Evolutionary conservation across 2,113 vertebrate genomes (phyloP).

Genomic region (Buteo buteo): DNA sequence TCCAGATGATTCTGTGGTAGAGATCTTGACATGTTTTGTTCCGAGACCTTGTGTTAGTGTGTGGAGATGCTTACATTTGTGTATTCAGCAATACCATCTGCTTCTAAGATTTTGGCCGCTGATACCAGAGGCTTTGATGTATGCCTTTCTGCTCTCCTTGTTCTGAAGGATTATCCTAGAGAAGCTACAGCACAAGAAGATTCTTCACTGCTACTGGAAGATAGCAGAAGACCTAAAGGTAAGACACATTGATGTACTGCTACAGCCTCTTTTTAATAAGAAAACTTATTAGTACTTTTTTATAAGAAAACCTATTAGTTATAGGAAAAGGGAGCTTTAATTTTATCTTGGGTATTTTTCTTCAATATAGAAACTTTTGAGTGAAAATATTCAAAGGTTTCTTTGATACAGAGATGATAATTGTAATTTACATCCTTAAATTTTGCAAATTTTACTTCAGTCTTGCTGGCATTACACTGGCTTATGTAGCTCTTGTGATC

Average conservation of each 20-base stretch:
- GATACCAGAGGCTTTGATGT: not conserved
- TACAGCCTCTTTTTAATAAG: not conserved
- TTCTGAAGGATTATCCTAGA: conserved; percentile 39
- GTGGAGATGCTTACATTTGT: not conserved
- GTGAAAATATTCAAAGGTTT: not conserved
- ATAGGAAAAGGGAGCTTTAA: not conserved
- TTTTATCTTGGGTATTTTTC: not conserved
- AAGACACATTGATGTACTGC: not conserved
- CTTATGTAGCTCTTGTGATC: not conserved
- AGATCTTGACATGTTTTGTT: not conserved
- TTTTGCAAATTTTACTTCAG: not conserved
- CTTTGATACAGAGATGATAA: not conserved
- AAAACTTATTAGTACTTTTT: not conserved
- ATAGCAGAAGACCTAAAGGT: conserved; percentile 62
- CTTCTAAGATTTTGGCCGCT: not conserved
- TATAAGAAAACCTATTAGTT: not conserved
- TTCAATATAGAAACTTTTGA: not conserved
- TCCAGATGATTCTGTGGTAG: not conserved
- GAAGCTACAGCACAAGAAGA: not conserved
- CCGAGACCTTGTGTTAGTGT: not conserved
- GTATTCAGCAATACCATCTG: not conserved
- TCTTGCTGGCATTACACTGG: not conserved
- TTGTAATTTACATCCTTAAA: not conserved
- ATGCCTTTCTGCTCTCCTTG: not conserved
- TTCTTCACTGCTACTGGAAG: conserved; percentile 27